Evolutionary conservation across 2,113 vertebrate genomes (phyloP), one percentile per base, ranked within the genome.

Genomic region (Aleadryas rufinucha): DNA sequence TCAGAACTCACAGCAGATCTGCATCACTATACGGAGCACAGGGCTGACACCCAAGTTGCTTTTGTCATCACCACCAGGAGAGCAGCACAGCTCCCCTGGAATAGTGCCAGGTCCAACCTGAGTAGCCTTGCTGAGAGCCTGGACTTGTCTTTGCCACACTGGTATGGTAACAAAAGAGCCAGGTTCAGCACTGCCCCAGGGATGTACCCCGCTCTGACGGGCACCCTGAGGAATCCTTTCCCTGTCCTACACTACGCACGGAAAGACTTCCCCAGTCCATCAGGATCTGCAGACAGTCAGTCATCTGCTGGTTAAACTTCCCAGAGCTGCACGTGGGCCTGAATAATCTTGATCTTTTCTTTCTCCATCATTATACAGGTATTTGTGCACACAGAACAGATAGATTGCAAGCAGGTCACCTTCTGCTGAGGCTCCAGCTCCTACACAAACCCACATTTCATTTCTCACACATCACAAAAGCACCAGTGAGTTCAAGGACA

Each of bases 401-500:
- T 0, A 63, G 10, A 50, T 0, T 86, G 72, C 77, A 82, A 63
- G 79, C 52, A 81, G 60, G 86, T 89, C 93, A 86, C 89, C 82
- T 76, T 83, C 78, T 75, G 61, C 54, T 15, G 54, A 80, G 54
- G 44, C 28, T 86, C 68, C 83, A 90, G 76, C 75, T 89, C 59
- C 37, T 45, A 53, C 8, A 65, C 79, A 69, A 75, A 84, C 45
- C 61, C 72, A 70, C 60, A 86, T 82, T 68, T 74, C 50, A 91
- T 77, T 80, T 81, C 89, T 91, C 78, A 84, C 72, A 41, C 52
- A 85, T 65, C 94, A 89, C 88, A 91, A 88, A 86, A 1, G n/a
- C 72, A 81, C 71, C 41, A 52, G 26, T 27, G 69, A 89, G 93
- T 94, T 96, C 95, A 97, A 96, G 97, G 95, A 85, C 95, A 86